Conservation (phyloP, 1,140 invertebrate species). For the Brachionus rubens region DNA sequence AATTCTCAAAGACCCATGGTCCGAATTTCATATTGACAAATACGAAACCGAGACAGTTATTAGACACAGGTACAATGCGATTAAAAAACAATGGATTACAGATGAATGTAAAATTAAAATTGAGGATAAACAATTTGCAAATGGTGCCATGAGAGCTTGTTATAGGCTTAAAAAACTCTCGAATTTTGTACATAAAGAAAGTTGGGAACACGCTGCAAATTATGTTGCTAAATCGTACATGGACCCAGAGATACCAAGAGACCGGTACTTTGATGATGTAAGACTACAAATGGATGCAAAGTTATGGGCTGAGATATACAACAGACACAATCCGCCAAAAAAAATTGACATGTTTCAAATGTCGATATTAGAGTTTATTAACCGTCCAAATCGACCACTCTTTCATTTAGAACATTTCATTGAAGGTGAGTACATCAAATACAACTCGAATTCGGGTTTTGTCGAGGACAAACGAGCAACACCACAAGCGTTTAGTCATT, state of each 20-base stretch:
- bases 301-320: slow-evolving; percentile 67
- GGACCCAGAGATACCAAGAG: slow-evolving; percentile 59
- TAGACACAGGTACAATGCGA: slow-evolving; percentile 61
- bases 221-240: slow-evolving; percentile 67
- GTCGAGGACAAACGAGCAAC: slow-evolving; percentile 63
- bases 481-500: slow-evolving; percentile 67
- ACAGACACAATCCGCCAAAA: slow-evolving; percentile 66
- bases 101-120: slow-evolving; percentile 63
- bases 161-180: slow-evolving; percentile 64
- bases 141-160: slow-evolving; percentile 66
- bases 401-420: slow-evolving; percentile 67
- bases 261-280: slow-evolving; percentile 66
- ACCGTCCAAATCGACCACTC: slow-evolving; percentile 61
- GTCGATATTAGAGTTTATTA: slow-evolving; percentile 64
- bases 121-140: slow-evolving; percentile 62
- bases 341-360: slow-evolving; percentile 68
- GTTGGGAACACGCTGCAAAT: slow-evolving; percentile 63
- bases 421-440: slow-evolving; percentile 66
- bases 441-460: slow-evolving; percentile 68
- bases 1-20: slow-evolving; percentile 59
- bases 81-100: slow-evolving; percentile 59
- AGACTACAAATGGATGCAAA: slow-evolving; percentile 67
- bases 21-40: slow-evolving; percentile 59
- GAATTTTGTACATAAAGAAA: slow-evolving; percentile 57
- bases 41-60: slow-evolving; percentile 56